Conservation (phyloP, 2,113 vertebrate genomes). For the Hirundichthys speculiger region DNA sequence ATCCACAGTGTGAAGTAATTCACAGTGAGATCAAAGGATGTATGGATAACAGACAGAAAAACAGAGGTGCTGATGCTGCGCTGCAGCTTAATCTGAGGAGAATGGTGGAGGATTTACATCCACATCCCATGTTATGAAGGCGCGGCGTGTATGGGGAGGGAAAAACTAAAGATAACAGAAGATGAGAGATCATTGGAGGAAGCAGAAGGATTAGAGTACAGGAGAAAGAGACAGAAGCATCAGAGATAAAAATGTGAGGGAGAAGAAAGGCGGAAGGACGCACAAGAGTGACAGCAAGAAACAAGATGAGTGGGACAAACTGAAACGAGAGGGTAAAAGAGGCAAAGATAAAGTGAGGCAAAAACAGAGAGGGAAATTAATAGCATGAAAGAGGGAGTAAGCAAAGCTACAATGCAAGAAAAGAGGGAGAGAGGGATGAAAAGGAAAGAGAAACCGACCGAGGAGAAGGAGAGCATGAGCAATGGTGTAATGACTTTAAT, state of each 20-base stretch:
- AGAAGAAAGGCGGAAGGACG: background rate
- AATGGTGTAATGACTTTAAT: slow-evolving; percentile 71
- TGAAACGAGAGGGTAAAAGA: background rate
- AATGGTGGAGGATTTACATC: slow-evolving; percentile 58
- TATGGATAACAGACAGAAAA: slow-evolving; percentile 51
- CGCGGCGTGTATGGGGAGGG: background rate
- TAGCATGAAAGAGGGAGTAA: slow-evolving; percentile 8
- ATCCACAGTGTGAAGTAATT: slow-evolving; percentile 41
- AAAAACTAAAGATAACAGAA: slow-evolving; percentile 25
- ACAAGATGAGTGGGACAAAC: slow-evolving; percentile 12
- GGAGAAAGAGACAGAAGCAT: background rate
- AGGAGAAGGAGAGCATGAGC: slow-evolving; percentile 39
- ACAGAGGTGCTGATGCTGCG: slow-evolving; percentile 30
- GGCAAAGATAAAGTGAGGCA: background rate
- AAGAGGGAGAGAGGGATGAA: background rate
- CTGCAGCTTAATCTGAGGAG: slow-evolving; percentile 39
- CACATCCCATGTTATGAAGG: slow-evolving; percentile 39
- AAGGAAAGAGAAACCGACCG: slow-evolving; percentile 14
- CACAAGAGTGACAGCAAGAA: slow-evolving; percentile 26
- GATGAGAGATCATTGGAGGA: slow-evolving; percentile 41
- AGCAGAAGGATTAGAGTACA: background rate
- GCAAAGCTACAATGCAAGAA: slow-evolving; percentile 1
- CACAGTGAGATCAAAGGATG: slow-evolving; percentile 59
- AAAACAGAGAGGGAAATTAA: slow-evolving; percentile 31
- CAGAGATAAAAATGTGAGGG: slow-evolving; percentile 19